phyloP scores from a whole-genome alignment of 2,113 vertebrate genomes.

The Rhinolophus sinicus region DNA sequence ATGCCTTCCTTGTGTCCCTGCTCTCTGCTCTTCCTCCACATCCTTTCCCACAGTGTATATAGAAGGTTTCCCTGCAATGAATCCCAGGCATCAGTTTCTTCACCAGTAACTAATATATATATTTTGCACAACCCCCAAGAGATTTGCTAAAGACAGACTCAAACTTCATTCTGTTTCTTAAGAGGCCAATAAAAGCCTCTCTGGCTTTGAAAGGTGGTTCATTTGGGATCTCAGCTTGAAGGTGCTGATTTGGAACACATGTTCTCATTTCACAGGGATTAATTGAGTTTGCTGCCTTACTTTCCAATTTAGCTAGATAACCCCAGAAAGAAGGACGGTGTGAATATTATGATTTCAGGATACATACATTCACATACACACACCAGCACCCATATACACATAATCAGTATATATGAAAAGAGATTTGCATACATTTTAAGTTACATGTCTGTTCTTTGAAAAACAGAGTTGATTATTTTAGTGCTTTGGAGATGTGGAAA shows the following conservation, averaged over 20 bases:
- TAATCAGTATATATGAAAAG: neutral
- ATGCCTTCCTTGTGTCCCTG: neutral
- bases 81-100: constrained; percentile 56
- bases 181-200: constrained; percentile 54
- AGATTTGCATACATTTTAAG: constrained; percentile 7
- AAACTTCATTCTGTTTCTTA: constrained; percentile 53
- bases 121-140: constrained; percentile 51
- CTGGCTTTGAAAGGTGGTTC: constrained; percentile 66
- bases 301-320: constrained; percentile 48
- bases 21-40: neutral
- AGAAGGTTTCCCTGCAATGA: constrained; percentile 11
- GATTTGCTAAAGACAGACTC: constrained; percentile 67
- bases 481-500: neutral
- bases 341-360: constrained; percentile 26
- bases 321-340: neutral
- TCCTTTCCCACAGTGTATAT: neutral
- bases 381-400: neutral
- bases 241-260: constrained; percentile 56
- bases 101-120: constrained; percentile 36
- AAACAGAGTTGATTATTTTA: neutral
- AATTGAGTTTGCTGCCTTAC: constrained; percentile 38
- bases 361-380: neutral
- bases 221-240: constrained; percentile 59
- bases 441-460: constrained; percentile 38
- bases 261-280: constrained; percentile 58